Percentiles rank a stretch among this genome's conserved stretches.
These are phyloP conservation scores for Trachythela sp. DNA, from an alignment of 64 coral and sea anemone genomes.

Conservation along the genomic window DNA sequence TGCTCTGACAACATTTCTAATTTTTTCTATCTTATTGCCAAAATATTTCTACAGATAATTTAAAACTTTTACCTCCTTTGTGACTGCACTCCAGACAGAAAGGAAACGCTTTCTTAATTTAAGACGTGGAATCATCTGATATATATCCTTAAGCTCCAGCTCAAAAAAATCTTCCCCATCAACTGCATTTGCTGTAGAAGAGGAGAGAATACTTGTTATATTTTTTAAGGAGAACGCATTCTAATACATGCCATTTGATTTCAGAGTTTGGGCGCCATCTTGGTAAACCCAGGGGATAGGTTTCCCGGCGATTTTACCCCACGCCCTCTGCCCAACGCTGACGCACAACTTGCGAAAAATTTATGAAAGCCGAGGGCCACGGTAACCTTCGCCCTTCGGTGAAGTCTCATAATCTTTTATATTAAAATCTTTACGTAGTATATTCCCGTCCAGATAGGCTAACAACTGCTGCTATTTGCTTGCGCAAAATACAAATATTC, in stretches of 20 bases:
- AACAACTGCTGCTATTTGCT: background rate
- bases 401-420: no score
- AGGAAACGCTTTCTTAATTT: background rate
- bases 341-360: no score
- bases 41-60: background rate
- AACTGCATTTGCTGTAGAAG: background rate
- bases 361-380: no score
- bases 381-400: no score
- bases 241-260: background rate
- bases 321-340: no score
- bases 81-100: background rate
- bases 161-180: slow-evolving; percentile 23
- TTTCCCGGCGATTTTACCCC: no score
- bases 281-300: no score
- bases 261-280: no score
- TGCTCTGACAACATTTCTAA: no score
- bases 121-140: background rate
- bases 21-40: no score
- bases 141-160: background rate
- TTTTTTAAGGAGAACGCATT: background rate
- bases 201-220: background rate
- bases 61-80: background rate
- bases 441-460: background rate
- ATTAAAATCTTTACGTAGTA: no score
- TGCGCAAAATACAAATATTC: background rate